Evolutionary conservation across 2,113 vertebrate genomes (phyloP), one percentile per base, ranked within the genome.

Genomic region (Catagonus wagneri): DNA sequence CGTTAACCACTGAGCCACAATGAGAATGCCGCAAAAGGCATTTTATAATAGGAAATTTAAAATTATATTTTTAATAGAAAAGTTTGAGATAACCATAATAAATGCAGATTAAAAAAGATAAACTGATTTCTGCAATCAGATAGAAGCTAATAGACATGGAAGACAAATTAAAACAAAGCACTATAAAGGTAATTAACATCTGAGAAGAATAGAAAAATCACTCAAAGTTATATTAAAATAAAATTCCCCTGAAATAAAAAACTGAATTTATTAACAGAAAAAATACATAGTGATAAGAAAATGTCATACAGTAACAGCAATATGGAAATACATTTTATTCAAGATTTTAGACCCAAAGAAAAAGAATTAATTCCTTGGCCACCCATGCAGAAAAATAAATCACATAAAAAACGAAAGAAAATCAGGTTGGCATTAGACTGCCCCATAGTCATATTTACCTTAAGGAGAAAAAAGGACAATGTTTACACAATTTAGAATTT

Each of bases 341-440:
- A 83, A 90, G 15, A 79, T 87, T 66, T 83, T 72, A 12, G 23
- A 66, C 72, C 87, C 83, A 72, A 90, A 74, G 36, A 39, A 61
- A 71, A 54, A 54, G 27, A 44, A 85, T 61, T 6, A 79, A 76
- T 94, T 93, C 13, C n/a, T 71, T 63, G 36, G 12, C 13, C 3
- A 61, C 7, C 2, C 44, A 79, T 7, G 29, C 16, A 76, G 79
- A 97, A 94, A 95, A 71, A 12, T 79, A 74, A 83, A 66, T 90
- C 16, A 71, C 13, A 17, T 83, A 72, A 78, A 90, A 90, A 69
- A 5, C 58, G 5, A 86, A 80, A 97, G 89, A 93, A 79, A 93
- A 78, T 90, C 16, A 83, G 63, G 5, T 1, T 56, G 17, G 61
- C 11, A 29, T 75, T 56, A 80, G 54, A 81, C 15, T 65, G 6